phyloP scores from a whole-genome alignment of 2,888 invertebrate species.

The Allophyes oxyacanthae region DNA sequence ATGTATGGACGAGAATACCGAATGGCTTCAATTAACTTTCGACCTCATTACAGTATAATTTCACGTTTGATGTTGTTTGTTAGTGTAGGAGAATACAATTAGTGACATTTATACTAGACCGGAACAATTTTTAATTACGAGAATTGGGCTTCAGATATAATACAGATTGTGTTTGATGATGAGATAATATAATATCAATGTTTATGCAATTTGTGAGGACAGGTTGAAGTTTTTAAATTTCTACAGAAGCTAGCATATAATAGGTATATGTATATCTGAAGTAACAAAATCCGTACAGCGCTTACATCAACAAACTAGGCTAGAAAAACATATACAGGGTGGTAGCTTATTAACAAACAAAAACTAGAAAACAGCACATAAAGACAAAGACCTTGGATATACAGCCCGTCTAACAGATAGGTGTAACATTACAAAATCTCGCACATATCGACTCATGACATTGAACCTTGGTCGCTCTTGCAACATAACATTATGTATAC shows the following conservation, averaged over 20 bases:
- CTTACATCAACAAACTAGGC: slow-evolving; percentile 15
- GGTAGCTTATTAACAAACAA: slow-evolving; percentile 37
- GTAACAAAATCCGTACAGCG: slow-evolving; percentile 11
- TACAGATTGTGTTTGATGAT: slow-evolving; percentile 29
- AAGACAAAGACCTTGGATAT: slow-evolving; percentile 37
- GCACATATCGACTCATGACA: slow-evolving; percentile 49
- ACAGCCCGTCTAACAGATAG: slow-evolving; percentile 41
- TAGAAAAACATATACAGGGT: slow-evolving; percentile 28
- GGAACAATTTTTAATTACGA: too few species aligned
- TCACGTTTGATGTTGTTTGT: too few species aligned
- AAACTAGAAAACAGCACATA: slow-evolving; percentile 40
- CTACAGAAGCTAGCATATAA: slow-evolving; percentile 16
- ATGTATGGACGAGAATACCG: too few species aligned
- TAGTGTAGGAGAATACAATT: too few species aligned
- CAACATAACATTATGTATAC: slow-evolving; percentile 44
- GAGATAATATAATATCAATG: slow-evolving; percentile 15
- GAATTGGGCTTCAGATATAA: slow-evolving; percentile 25
- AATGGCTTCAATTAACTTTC: too few species aligned
- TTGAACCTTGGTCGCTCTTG: slow-evolving; percentile 48
- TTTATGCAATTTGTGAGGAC: slow-evolving; percentile 12
- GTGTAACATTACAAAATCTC: slow-evolving; percentile 56
- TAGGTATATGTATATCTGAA: slow-evolving; percentile 26
- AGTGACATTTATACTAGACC: too few species aligned
- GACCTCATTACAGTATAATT: too few species aligned
- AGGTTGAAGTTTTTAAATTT: neutral